A percentile compares a stretch with the other conserved stretches of the same genome.
These are phyloP conservation scores for Petrocephalus zakoni DNA, from an alignment of 2,113 vertebrate genomes.

Conservation along the genomic window DNA sequence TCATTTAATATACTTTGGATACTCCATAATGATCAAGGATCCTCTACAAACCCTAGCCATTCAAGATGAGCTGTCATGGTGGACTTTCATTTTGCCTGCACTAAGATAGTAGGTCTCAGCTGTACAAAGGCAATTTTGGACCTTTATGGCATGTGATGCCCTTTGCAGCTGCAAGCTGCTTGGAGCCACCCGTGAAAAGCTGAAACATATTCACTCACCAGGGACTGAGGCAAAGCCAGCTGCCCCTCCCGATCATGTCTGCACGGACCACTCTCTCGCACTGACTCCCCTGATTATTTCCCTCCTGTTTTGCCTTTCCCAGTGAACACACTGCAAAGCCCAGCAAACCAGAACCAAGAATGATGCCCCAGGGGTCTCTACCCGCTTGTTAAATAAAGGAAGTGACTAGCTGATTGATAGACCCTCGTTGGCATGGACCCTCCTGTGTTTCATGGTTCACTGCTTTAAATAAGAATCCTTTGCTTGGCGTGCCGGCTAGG, in stretches of 20 bases:
- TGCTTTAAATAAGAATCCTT: slow-evolving; percentile 63
- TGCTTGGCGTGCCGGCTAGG: slow-evolving; percentile 51
- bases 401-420: slow-evolving; percentile 70
- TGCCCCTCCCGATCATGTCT: neutral
- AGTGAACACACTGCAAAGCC: neutral
- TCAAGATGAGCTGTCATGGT: neutral
- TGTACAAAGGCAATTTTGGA: neutral
- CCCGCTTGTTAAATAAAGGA: slow-evolving; percentile 70
- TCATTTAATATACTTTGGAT: neutral
- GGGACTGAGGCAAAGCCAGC: neutral
- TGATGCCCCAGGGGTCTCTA: slow-evolving; percentile 57
- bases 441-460: slow-evolving; percentile 55
- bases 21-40: neutral
- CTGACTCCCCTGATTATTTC: neutral
- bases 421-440: slow-evolving; percentile 59
- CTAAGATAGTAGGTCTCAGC: neutral
- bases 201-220: neutral
- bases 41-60: neutral
- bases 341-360: neutral
- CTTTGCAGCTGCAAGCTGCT: neutral
- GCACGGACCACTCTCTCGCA: neutral
- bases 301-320: neutral
- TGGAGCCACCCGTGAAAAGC: neutral
- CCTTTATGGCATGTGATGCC: neutral
- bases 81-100: neutral